Evolutionary conservation across 64 coral and sea anemone genomes (phyloP).

Genomic region (Exaiptasia diaphana): DNA sequence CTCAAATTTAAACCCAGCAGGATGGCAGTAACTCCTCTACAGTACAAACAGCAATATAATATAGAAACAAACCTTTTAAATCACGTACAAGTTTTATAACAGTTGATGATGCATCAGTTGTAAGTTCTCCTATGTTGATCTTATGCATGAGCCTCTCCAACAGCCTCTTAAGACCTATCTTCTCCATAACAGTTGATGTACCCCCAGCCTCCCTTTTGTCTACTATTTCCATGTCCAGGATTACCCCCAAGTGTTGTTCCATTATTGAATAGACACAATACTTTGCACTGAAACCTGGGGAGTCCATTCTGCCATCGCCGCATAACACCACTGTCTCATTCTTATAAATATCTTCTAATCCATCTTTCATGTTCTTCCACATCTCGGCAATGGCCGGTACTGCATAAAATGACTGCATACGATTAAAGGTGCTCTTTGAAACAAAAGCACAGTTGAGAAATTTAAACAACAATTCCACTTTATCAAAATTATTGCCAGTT

Average conservation of each 20-base stretch:
- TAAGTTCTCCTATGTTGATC: conserved; percentile 19
- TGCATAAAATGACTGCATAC: conserved; percentile 46
- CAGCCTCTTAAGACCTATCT: conserved; percentile 27
- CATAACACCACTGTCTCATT: conserved; percentile 14
- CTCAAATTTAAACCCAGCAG: too few relatives aligned
- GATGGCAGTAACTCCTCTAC: too few relatives aligned
- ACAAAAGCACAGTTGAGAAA: conserved; percentile 35
- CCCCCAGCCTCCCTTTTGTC: conserved; percentile 38
- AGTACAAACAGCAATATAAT: too few relatives aligned
- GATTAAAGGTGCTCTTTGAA: conserved; percentile 24
- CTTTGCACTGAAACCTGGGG: conserved; percentile 58
- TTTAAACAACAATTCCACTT: conserved; percentile 21
- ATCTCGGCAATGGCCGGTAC: conserved; percentile 26
- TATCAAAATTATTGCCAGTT: conserved; percentile 54
- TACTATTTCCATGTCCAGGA: conserved; percentile 54
- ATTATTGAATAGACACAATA: conserved; percentile 63
- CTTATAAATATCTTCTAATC: conserved; percentile 24
- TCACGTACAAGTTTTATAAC: conserved; percentile 33
- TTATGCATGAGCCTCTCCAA: conserved; percentile 28
- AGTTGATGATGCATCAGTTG: conserved; percentile 29
- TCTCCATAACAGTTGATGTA: conserved; percentile 47
- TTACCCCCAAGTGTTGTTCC: conserved; percentile 52
- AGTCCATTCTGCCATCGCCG: conserved; percentile 57
- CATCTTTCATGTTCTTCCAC: conserved; percentile 31
- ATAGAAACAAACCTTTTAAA: conserved; percentile 13